Evolutionary conservation across 2,888 invertebrate species (phyloP), one percentile per base, ranked within the genome.

Genomic region (Drosophila crucigera): DNA sequence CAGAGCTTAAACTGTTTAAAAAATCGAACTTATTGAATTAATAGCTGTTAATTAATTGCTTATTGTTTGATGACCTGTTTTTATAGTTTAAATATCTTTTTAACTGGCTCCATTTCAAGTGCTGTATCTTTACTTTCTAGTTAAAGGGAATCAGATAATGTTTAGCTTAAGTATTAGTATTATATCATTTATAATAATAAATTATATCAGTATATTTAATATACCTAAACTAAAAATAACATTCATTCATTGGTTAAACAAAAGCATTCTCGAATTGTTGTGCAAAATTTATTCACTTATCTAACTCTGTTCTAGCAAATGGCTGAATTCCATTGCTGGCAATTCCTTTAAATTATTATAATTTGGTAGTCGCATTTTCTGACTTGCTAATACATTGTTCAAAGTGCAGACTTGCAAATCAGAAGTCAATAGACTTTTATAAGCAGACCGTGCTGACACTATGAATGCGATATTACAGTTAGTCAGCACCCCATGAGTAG

Each of bases 351-450:
- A 59, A 41, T 31, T 49, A 35, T 63, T 41, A 28, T 47, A 63
- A 9, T n/a, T 52, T 39, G 16, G 33, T 71, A n/a, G 19, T 19
- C 10, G 11, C 0, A 28, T 1, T 47, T 7, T 25, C 9, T 5
- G 25, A 65, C 19, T 54, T 68, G 73, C 66, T 80, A 85, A 88
- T 73, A 31, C 37, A 2, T 66, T 67, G 25, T 33, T 28, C 58
- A 76, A 67, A 70, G 64, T 31, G 33, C 37, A 35, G 52, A 74
- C 68, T 37, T 58, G 76, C 53, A 68, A 81, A 75, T 76, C 47
- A 62, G 71, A 68, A 66, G 76, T 86, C 80, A 86, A n/a, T 28
- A 43, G 30, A 19, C 30, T n/a, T 39, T 54, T n/a, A 6, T 19
- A n/a, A 9, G 1, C 14, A 49, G 30, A 16, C 14, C 22, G 25